A percentile compares a stretch with the other conserved stretches of the same genome.
These are phyloP conservation scores for Scyliorhinus canicula DNA, from an alignment of 2,797 vertebrate species.

Conservation along the genomic window DNA sequence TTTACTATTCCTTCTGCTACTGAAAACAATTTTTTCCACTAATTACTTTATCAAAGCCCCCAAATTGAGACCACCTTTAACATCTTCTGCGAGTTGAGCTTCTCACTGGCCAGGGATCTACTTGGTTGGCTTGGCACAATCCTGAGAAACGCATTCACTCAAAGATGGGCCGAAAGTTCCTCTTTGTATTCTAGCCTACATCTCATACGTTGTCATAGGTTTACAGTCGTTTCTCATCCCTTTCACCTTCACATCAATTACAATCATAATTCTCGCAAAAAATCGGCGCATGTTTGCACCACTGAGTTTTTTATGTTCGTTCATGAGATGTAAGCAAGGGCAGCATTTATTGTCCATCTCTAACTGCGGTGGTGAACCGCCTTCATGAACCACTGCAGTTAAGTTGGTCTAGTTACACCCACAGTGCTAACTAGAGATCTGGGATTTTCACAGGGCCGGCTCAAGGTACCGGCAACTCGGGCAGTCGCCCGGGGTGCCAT, in stretches of 20 bases:
- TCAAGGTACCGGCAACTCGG: no score
- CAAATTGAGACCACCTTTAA: background rate
- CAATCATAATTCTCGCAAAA: background rate
- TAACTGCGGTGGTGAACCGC: no score
- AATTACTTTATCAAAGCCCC: background rate
- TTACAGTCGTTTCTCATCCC: background rate
- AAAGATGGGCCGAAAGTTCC: background rate
- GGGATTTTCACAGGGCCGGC: no score
- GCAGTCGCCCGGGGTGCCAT: no score
- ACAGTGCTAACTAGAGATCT: no score
- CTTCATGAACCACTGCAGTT: no score
- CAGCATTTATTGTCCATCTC: background rate
- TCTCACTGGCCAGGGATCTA: background rate
- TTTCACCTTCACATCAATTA: background rate
- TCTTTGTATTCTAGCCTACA: background rate
- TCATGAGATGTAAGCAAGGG: background rate
- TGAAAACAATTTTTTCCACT: no score
- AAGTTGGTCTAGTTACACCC: no score
- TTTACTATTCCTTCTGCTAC: no score
- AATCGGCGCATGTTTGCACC: background rate
- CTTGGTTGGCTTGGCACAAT: background rate
- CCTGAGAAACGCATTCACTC: background rate
- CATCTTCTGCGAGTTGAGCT: background rate
- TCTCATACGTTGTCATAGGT: background rate
- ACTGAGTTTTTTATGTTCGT: background rate